phyloP scores from a whole-genome alignment of 1,140 invertebrate species.

The Drosophila leontia region DNA sequence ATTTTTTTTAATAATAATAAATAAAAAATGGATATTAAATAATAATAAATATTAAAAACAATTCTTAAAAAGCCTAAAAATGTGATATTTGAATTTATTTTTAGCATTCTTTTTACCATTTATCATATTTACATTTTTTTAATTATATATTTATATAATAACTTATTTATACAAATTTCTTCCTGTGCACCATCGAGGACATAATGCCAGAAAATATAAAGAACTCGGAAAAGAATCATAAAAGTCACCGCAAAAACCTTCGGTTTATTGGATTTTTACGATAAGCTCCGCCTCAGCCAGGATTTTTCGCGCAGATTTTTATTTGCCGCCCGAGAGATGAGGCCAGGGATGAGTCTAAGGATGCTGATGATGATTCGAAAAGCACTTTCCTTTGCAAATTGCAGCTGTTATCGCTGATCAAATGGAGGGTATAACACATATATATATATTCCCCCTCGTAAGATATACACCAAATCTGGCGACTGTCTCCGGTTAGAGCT shows the following conservation, averaged over 20 bases:
- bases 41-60: no score
- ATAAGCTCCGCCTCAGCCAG: slow-evolving; percentile 48
- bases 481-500: slow-evolving; percentile 18
- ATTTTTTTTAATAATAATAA: no score
- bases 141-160: background rate
- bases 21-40: no score
- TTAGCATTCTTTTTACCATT: background rate
- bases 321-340: slow-evolving; percentile 1
- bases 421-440: slow-evolving; percentile 10
- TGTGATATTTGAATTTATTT: background rate
- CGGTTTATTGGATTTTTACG: slow-evolving; percentile 78
- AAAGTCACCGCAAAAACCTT: slow-evolving; percentile 25
- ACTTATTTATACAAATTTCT: background rate
- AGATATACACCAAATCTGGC: slow-evolving; percentile 22
- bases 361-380: slow-evolving; percentile 36
- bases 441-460: background rate
- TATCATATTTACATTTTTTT: background rate
- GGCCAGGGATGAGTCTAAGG: background rate
- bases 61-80: no score
- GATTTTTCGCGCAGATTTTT: slow-evolving; percentile 17
- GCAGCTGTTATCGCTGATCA: slow-evolving; percentile 73
- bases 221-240: slow-evolving; percentile 13
- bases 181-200: slow-evolving; percentile 49
- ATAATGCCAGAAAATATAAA: slow-evolving; percentile 11
- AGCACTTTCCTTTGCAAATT: slow-evolving; percentile 70